Conservation (phyloP, 1,140 invertebrate species). For the Dermatophagoides farinae region DNA sequence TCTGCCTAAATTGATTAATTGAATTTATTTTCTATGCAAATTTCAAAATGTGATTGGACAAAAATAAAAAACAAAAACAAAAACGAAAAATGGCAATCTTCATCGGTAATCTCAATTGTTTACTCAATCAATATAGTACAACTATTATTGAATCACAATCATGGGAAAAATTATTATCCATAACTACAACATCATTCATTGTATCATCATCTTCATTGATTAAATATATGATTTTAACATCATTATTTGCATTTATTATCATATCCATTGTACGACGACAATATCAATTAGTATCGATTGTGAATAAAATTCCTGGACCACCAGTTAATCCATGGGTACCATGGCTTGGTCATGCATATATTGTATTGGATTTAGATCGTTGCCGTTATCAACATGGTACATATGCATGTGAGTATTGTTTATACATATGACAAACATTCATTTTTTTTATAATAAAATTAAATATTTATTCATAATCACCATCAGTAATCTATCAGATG, state of each 20-base stretch:
- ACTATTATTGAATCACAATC: not conserved
- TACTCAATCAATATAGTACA: not conserved
- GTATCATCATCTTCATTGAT: not conserved
- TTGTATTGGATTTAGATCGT: conserved; percentile 14
- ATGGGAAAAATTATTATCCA: not conserved
- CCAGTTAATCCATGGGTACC: conserved; percentile 10
- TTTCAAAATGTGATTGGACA: too few relatives aligned
- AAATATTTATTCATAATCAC: conserved; percentile 18
- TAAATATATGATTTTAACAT: not conserved
- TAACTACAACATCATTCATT: too few relatives aligned
- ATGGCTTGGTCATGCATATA: conserved; percentile 13
- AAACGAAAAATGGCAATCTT: not conserved
- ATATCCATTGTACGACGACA: not conserved
- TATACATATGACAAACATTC: not conserved
- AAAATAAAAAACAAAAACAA: too few relatives aligned
- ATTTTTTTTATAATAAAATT: not conserved
- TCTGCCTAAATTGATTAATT: too few relatives aligned
- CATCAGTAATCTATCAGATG: conserved; percentile 19
- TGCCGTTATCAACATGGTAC: conserved; percentile 13
- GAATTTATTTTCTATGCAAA: too few relatives aligned
- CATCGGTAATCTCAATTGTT: not conserved
- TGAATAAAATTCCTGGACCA: conserved; percentile 12
- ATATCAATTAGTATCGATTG: not conserved
- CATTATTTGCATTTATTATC: not conserved
- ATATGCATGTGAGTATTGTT: conserved; percentile 16